Percentiles rank a stretch among this genome's conserved stretches.
Conservation (phyloP, 2,888 invertebrate species). For the Rhyacophila evoluta region DNA sequence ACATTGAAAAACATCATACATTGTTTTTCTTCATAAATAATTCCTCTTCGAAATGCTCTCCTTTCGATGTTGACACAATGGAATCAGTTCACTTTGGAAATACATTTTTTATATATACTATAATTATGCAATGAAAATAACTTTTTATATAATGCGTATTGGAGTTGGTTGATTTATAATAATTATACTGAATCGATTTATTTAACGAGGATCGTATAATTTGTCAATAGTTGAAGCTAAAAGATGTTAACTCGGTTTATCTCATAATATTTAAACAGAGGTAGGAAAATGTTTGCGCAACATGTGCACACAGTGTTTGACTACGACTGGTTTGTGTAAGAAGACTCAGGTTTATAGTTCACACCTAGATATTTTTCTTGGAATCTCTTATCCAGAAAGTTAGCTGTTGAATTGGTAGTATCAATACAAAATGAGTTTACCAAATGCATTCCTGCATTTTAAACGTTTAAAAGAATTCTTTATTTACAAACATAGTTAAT, state of each 20-base stretch:
- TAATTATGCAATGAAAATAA: too few species aligned
- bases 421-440: conserved; percentile 23
- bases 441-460: conserved; percentile 23
- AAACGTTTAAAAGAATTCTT: neutral
- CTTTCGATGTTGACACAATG: too few species aligned
- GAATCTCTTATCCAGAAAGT: conserved; percentile 29
- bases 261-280: conserved; percentile 15
- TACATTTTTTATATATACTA: too few species aligned
- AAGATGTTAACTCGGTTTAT: neutral
- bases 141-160: too few species aligned
- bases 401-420: neutral
- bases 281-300: conserved; percentile 26
- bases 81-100: too few species aligned
- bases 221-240: too few species aligned
- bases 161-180: too few species aligned
- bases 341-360: conserved; percentile 4
- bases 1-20: too few species aligned
- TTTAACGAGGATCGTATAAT: too few species aligned
- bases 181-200: too few species aligned
- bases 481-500: neutral
- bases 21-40: too few species aligned
- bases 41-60: too few species aligned
- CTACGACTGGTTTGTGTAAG: neutral
- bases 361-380: conserved; percentile 39
- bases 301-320: conserved; percentile 6